A percentile compares a stretch with the other conserved stretches of the same genome.
Evolutionary conservation across 2,113 vertebrate species (phyloP).

Genomic region (Scalopus aquaticus): DNA sequence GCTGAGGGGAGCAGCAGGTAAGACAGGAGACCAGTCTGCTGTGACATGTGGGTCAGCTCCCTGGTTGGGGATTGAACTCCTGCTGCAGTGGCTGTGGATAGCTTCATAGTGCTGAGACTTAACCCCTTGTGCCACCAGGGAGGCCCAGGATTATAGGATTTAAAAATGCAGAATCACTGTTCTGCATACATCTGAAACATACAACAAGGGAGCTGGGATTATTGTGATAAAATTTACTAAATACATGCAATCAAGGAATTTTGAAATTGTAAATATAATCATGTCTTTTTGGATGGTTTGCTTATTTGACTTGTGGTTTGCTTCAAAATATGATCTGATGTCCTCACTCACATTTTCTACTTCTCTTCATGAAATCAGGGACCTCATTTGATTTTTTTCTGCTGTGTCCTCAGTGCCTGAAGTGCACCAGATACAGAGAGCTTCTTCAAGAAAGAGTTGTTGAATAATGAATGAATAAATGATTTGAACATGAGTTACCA

Average conservation of each 20-base stretch:
- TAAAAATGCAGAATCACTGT: background rate
- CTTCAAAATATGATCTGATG: background rate
- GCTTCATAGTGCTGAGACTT: too few relatives aligned
- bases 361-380: background rate
- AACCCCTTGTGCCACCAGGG: too few relatives aligned
- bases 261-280: background rate
- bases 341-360: background rate
- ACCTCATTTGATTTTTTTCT: background rate
- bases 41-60: too few relatives aligned
- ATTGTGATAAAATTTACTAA: background rate
- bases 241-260: background rate
- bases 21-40: too few relatives aligned
- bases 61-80: too few relatives aligned
- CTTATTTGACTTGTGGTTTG: conserved; percentile 1
- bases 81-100: too few relatives aligned
- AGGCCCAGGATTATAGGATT: too few relatives aligned
- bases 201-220: background rate
- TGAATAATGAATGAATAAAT: background rate
- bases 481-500: background rate
- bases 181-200: conserved; percentile 28
- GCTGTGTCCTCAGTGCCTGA: background rate
- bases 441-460: background rate
- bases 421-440: background rate
- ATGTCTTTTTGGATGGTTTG: background rate
- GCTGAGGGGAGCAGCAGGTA: too few relatives aligned